phyloP scores from a whole-genome alignment of 1,140 invertebrate species.

The Tetragonula clypearis region DNA sequence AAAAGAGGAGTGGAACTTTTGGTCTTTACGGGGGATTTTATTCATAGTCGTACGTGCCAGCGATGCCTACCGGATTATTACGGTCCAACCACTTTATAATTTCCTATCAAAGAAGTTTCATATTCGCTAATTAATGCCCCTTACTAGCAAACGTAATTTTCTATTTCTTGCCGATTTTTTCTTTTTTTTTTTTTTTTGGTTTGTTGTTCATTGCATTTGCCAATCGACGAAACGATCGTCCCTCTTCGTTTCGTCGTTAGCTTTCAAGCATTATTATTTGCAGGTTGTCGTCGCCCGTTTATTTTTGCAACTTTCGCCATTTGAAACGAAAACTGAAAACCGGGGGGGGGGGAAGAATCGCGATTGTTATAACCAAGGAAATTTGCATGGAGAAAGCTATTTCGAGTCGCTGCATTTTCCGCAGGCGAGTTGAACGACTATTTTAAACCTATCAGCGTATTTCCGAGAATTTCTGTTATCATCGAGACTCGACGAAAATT shows the following conservation, averaged over 20 bases:
- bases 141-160: too few species aligned
- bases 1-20: too few species aligned
- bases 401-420: not conserved
- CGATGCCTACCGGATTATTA: too few species aligned
- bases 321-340: not conserved
- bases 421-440: not conserved
- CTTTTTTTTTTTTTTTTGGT: not conserved
- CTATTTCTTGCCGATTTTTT: too few species aligned
- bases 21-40: too few species aligned
- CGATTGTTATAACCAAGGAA: not conserved
- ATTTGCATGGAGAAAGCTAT: not conserved
- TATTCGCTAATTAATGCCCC: too few species aligned
- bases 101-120: too few species aligned
- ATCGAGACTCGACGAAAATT: not conserved
- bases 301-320: not conserved
- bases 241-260: constrained; percentile 15
- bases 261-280: not conserved
- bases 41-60: too few species aligned
- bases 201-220: not conserved
- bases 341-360: not conserved
- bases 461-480: not conserved
- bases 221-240: not conserved
- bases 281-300: constrained; percentile 7
- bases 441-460: constrained; percentile 13
- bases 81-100: too few species aligned